Conservation (phyloP, 2,888 invertebrate genomes). For the Macaria liturata region DNA sequence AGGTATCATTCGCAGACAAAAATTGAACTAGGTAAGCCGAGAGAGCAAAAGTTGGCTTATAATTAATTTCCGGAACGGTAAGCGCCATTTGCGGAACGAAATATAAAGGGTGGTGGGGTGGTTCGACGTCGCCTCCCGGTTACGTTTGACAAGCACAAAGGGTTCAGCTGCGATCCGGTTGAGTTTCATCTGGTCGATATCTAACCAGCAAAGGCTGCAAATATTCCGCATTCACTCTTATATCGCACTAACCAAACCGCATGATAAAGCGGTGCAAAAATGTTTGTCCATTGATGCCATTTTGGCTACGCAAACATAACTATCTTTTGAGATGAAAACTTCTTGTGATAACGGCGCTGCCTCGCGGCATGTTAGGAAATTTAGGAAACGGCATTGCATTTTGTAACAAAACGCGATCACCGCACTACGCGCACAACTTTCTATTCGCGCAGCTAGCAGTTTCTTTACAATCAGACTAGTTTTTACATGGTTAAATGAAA, state of each 20-base stretch:
- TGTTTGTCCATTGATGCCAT: not conserved
- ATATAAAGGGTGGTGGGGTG: conserved; percentile 49
- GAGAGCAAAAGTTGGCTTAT: conserved; percentile 23
- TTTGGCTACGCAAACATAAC: not conserved
- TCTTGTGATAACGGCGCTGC: conserved; percentile 3
- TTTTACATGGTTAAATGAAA: conserved; percentile 67
- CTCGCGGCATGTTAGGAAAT: conserved; percentile 9
- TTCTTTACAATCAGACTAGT: conserved; percentile 63
- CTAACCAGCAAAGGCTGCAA: conserved; percentile 15
- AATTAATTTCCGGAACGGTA: conserved; percentile 22
- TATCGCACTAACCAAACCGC: not conserved
- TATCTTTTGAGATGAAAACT: not conserved
- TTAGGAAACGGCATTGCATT: conserved; percentile 15
- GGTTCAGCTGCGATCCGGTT: conserved; percentile 50
- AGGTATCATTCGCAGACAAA: too few species aligned
- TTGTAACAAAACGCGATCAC: conserved; percentile 28
- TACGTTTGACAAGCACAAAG: conserved; percentile 44
- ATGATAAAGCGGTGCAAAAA: not conserved
- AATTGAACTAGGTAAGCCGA: conserved; percentile 9
- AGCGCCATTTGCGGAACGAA: conserved; percentile 34
- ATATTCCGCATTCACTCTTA: conserved; percentile 8
- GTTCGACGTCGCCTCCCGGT: conserved; percentile 44
- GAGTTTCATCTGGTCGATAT: conserved; percentile 60
- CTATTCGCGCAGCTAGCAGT: conserved; percentile 56
- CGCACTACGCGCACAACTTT: conserved; percentile 54